Base-by-base conservation (phyloP, 2,797 vertebrate genomes). In the Fratercula arctica region DNA sequence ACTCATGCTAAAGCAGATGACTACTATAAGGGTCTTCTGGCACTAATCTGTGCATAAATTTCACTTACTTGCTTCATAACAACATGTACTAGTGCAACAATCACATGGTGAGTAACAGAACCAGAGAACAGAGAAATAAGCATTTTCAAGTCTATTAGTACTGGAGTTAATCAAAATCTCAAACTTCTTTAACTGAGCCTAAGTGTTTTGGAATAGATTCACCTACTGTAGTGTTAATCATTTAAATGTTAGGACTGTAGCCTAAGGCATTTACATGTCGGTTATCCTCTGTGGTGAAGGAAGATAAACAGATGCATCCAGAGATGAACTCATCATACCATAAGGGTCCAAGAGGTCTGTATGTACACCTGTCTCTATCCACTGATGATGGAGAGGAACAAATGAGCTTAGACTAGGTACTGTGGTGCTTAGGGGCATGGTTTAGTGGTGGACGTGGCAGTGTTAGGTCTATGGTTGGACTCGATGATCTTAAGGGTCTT, bases 291-390 rank as follows among this genome's bases (percentile, higher is more conserved):
- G 11, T 16, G 59, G 33, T 37, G 45, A 77, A 85, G 48, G 61
- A 11, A 80, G 35, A 85, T 41, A 37, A 81, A 56, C 13, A 67
- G 48, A 60, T 16, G 26, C 5, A 33, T 24, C 17, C 16, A 73
- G 17, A 90, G 33, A 19, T 16, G 1, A 87, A 31, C 3, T 73
- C 26, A 19, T 46, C 23, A 26, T 9, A 21, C 4, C 19, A 4
- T 11, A 10, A 19, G 2, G 1, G 13, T 59, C 26, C 5, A 1
- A 82, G 26, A 60, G 13, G 16, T 61, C 26, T 61, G 0, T 31
- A 31, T 3, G 9, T 43, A 37, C 21, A 21, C 13, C 26, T 39
- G 10, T 45, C 5, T n/a, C 28, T 76, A 13, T 33, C 15, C 10
- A 29, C 2, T 39, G 33, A 5, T 25, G 8, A 31, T 29, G 25